These are phyloP conservation scores for Sarcophaga rosellei DNA, from an alignment of 2,888 invertebrate genomes.

Conservation along the genomic window DNA sequence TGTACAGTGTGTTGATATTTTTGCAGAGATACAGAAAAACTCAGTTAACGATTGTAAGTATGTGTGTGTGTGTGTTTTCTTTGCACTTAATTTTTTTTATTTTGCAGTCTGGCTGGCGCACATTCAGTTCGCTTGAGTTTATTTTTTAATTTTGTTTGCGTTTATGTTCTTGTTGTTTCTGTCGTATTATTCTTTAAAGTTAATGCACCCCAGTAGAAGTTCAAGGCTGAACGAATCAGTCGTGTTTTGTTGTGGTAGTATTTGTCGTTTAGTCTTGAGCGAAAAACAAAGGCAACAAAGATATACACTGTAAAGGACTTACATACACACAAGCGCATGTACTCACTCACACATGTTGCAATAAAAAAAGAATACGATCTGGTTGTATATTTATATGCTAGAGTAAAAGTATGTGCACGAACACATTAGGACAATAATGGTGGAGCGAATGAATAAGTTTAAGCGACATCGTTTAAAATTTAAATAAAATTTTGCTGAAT, in stretches of 20 bases:
- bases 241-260: conserved; percentile 65
- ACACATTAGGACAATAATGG: no score
- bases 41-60: conserved; percentile 59
- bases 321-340: conserved; percentile 1
- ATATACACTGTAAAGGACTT: not conserved
- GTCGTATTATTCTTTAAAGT: conserved; percentile 73
- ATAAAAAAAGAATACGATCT: not conserved
- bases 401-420: not conserved
- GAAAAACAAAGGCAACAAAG: conserved; percentile 41
- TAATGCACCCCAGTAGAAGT: conserved; percentile 81
- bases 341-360: not conserved
- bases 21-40: conserved; percentile 50
- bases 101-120: conserved; percentile 63
- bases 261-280: conserved; percentile 55
- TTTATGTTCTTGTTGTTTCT: conserved; percentile 38
- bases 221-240: conserved; percentile 81
- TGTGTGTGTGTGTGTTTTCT: conserved; percentile 22
- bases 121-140: conserved; percentile 61
- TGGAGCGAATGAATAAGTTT: no score
- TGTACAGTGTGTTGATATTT: conserved; percentile 28
- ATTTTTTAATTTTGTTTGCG: conserved; percentile 30
- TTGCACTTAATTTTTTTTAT: conserved; percentile 37
- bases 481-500: no score
- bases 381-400: not conserved
- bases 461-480: no score